These are phyloP conservation scores for Cisticola juncidis DNA, from an alignment of 2,113 vertebrate genomes.

Conservation along the genomic window DNA sequence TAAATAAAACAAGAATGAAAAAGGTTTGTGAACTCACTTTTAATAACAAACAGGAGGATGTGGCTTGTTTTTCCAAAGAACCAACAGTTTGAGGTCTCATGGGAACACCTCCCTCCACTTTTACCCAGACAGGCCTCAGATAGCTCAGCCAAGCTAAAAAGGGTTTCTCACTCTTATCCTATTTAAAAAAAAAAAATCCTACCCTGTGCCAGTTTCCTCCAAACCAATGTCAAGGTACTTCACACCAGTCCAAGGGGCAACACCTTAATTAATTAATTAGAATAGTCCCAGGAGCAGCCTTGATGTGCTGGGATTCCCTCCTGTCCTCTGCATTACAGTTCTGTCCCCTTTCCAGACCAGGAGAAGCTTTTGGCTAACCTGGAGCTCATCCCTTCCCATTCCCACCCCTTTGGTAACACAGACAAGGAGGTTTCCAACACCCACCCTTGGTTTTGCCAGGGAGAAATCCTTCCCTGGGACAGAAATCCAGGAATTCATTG, in stretches of 20 bases:
- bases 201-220: neutral
- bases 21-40: accelerated
- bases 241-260: neutral
- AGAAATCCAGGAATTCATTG: neutral
- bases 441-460: neutral
- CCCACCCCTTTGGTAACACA: accelerated
- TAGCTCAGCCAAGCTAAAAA: neutral
- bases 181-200: neutral
- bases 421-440: neutral
- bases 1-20: neutral
- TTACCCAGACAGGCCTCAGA: neutral
- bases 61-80: neutral
- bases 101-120: neutral
- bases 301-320: neutral
- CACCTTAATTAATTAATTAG: neutral
- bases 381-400: neutral
- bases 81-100: neutral
- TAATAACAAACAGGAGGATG: neutral
- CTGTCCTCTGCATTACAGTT: neutral
- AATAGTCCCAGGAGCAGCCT: neutral
- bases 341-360: neutral
- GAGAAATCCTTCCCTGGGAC: neutral
- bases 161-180: neutral
- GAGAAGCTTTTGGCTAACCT: neutral
- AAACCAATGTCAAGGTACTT: neutral